Base-by-base conservation (phyloP, 2,888 invertebrate species). In the Griposia aprilina region DNA sequence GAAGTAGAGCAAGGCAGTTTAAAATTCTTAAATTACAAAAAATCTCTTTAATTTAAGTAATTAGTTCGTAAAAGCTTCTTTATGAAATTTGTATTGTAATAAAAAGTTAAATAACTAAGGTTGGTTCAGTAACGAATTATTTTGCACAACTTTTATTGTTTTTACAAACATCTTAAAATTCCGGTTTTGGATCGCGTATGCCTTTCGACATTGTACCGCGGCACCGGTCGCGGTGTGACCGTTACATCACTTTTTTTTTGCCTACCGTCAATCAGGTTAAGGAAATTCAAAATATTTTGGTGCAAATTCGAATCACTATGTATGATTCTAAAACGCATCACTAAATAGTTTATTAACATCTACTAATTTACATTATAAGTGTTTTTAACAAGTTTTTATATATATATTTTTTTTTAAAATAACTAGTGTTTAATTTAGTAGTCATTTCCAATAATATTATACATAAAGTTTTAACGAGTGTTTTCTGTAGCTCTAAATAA, bases 121-220 rank as follows among this genome's bases (percentile, higher is more conserved):
- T 59, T 52, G 20, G 41, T n/a, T 75, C 41, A 10, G 71, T 41
- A 85, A 63, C 7, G 7, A 66, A 63, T 63, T 55, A 45, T 75
- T 71, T 81, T 70, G 48, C 48, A 63, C 3, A 66, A 20, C 2
- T 48, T 67, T 66, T 26, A 20, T 76, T 74, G 7, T 45, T 41
- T 72, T 62, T 30, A 26, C 26, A 71, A 23, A 62, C 63, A 62
- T 75, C 26, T 68, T 71, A n/a, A 13, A 20, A 86, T 74, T 80
- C 87, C 68, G 70, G 85, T 84, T 87, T 86, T 67, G 72, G n/a
- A 65, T 69, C 65, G 65, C 50, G 71, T 79, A 62, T 74, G 59
- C 73, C 63, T 84, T 85, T 80, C 83, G 60, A 86, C 75, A 79
- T 83, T 80, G 59, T 23, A 74, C 2, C 57, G 59, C n/a, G 55